Evolutionary conservation across 53 echinoderm and acorn worm genomes (phyloP).

Genomic region (Crossaster papposus): DNA sequence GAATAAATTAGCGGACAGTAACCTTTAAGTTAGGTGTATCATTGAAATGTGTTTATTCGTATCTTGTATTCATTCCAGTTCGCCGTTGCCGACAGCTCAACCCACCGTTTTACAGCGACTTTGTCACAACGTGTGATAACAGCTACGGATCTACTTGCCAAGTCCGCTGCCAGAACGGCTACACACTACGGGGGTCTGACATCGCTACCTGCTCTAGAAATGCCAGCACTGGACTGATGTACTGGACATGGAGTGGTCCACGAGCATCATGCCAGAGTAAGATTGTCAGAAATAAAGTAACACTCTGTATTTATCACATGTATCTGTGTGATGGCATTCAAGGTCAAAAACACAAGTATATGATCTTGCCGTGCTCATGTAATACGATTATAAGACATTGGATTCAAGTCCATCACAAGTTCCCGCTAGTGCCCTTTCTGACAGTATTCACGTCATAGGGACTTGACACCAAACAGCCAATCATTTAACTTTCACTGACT

Average conservation of each 20-base stretch:
- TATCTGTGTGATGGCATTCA: no score
- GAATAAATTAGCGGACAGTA: no score
- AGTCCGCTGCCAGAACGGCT: conserved; percentile 63
- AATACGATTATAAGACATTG: no score
- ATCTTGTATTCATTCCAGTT: conserved; percentile 41
- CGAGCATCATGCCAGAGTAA: conserved; percentile 67
- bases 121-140: conserved; percentile 61
- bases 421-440: no score
- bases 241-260: conserved; percentile 62
- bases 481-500: no score
- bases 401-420: no score
- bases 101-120: conserved; percentile 72
- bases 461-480: no score
- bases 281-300: neutral
- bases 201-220: conserved; percentile 70
- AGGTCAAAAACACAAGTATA: neutral
- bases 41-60: no score
- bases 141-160: conserved; percentile 66
- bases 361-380: no score
- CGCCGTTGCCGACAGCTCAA: conserved; percentile 67
- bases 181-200: conserved; percentile 65
- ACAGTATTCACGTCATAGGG: no score
- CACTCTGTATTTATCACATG: neutral
- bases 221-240: conserved; percentile 62
- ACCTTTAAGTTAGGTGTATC: no score